A percentile compares a stretch with the other conserved stretches of the same genome.
phyloP scores from a whole-genome alignment of 2,797 vertebrate species.

The Heteromormyrus szaboi region DNA sequence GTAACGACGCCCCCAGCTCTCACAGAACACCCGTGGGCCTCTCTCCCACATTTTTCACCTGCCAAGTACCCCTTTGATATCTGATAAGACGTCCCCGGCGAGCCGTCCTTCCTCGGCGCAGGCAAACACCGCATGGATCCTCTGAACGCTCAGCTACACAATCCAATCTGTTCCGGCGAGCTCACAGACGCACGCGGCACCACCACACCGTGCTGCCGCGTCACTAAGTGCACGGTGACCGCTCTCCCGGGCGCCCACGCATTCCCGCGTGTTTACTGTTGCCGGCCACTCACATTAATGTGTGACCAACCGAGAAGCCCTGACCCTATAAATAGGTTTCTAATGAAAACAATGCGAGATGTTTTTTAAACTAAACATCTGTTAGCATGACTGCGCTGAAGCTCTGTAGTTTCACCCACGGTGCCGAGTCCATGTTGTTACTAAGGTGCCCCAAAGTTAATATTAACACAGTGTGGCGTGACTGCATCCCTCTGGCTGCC shows the following conservation, averaged over 20 bases:
- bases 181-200: background rate
- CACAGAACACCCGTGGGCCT: background rate
- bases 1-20: conserved; percentile 1
- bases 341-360: background rate
- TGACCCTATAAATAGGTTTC: background rate
- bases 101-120: background rate
- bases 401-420: background rate
- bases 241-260: background rate
- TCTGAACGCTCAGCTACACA: background rate
- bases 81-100: conserved; percentile 17
- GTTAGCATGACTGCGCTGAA: background rate
- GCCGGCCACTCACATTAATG: background rate
- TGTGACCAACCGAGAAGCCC: background rate
- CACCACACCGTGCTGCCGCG: background rate
- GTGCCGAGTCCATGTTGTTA: background rate
- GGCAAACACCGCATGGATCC: background rate
- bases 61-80: conserved; percentile 19
- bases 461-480: background rate
- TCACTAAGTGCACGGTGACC: background rate
- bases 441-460: background rate
- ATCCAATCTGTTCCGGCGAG: conserved; percentile 1
- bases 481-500: background rate
- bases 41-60: conserved; percentile 1
- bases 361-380: background rate
- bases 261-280: background rate